Evolutionary conservation across 2,888 invertebrate species (phyloP), one percentile per base, ranked within the genome.

Genomic region (Cabera pusaria): DNA sequence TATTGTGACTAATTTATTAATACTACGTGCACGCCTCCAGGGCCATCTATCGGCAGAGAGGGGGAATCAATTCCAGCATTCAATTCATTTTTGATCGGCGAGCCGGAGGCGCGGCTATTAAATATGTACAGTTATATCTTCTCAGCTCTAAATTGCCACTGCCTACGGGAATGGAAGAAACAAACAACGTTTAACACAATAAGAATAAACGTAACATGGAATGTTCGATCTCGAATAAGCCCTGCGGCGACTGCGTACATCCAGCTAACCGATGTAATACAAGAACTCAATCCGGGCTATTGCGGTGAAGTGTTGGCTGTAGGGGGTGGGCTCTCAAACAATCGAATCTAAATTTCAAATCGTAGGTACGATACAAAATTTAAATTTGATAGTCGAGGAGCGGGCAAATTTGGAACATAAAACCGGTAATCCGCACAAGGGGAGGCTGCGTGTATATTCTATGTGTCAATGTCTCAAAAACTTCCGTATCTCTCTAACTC

Each of bases 241-340:
- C 87, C 78, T 72, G 85, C 83, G 87, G 80, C 87, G 87, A 87
- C 88, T 87, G 87, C 72, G 76, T 72, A 64, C 63, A 49, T 58
- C 59, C 47, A 51, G 65, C 72, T 58, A 64, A 68, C 69, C 67
- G 66, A 71, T 71, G 72, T 67, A 70, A 71, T 72, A 56, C 65
- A 65, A 65, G 73, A 78, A 88, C 67, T 68, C 37, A 87, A 85
- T 44, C 77, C 61, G 82, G 87, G 80, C 83, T 87, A 86, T 85
- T 81, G 81, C 68, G 62, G 58, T 69, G 70, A 62, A 66, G 60
- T 63, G 59, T 68, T 72, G 72, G 73, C 56, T 40, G 47, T 40
- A 27, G 72, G 72, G 64, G 49, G 54, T 48, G 46, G 52, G 64
- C 56, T 61, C 54, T 48, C 37, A 40, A 32, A 33, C 25, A 36